Base-by-base conservation (phyloP, 2,888 invertebrate genomes). In the Cecidostiba fungosa region DNA sequence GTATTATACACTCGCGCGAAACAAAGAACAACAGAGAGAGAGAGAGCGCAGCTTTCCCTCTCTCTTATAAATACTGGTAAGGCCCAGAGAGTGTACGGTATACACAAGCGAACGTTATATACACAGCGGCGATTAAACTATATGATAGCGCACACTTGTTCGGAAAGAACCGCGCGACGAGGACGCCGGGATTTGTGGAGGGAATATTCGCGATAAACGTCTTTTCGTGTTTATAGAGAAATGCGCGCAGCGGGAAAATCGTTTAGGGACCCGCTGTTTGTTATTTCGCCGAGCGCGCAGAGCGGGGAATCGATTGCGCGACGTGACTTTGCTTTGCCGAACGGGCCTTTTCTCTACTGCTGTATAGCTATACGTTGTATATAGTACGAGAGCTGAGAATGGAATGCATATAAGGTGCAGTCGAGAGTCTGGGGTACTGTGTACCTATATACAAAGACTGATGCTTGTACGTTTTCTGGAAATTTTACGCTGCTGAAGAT, bases 261-360 rank as follows among this genome's bases (percentile, higher is more conserved):
- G 66, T 66, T 66, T 66, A 29, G 66, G 54, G n/a, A 59, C 29
- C 6, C 23, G 66, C 66, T 10, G 66, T 66, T 66, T 66, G 66
- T 66, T 66, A 26, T 26, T 26, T 29, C 29, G 26, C 23, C 23
- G 26, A 26, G 26, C 36, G 36, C 36, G 36, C 32, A 4, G 3
- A 1, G 32, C 32, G 62, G 12, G 62, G 62, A 54, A 54, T 54
- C 54, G 54, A 62, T 62, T 62, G 62, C 62, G 8, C 62, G 62
- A 62, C 62, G 62, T 62, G 62, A 62, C 62, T 62, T 19, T 12
- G 14, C 23, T 62, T 62, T 26, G 62, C 26, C 14, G 66, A 66
- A 14, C 66, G 26, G 29, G 14, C 14, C 29, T 26, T 26, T 66
- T 66, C 16, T 12, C 29, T 29, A 0, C 10, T 14, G 43, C 43